Evolutionary conservation across 2,888 invertebrate genomes (phyloP).

Genomic region (Antheraea yamamai): DNA sequence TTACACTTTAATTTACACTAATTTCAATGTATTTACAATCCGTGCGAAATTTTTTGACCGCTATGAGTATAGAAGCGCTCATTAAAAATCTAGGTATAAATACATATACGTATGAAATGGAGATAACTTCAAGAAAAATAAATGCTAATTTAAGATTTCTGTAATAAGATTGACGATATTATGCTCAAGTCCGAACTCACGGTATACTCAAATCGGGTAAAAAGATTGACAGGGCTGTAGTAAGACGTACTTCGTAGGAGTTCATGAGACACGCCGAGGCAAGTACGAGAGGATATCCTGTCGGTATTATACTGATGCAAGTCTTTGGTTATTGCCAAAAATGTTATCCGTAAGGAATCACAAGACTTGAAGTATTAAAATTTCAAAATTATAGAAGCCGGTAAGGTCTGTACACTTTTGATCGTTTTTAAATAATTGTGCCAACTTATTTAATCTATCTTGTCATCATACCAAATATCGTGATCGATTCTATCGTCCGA

Average conservation of each 20-base stretch:
- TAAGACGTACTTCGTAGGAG: neutral
- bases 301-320: neutral
- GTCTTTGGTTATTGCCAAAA: neutral
- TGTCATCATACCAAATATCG: neutral
- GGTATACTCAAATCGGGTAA: too few relatives aligned
- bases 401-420: neutral
- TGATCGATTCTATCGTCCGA: constrained; percentile 9
- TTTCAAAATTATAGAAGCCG: neutral
- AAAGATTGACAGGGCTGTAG: too few relatives aligned
- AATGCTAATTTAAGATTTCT: too few relatives aligned
- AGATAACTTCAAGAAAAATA: too few relatives aligned
- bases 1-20: neutral
- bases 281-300: neutral
- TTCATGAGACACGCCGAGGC: neutral
- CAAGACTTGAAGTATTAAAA: neutral
- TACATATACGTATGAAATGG: too few relatives aligned
- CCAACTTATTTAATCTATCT: constrained; percentile 1
- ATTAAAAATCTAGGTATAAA: too few relatives aligned
- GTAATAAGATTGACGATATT: too few relatives aligned
- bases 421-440: neutral
- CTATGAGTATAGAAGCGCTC: too few relatives aligned
- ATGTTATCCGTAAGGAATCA: neutral
- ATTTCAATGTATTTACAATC: neutral
- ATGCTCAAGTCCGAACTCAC: too few relatives aligned
- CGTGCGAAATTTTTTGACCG: too few relatives aligned